These are phyloP conservation scores for Cepaea hortensis DNA, from an alignment of 2,888 invertebrate genomes.

Conservation along the genomic window DNA sequence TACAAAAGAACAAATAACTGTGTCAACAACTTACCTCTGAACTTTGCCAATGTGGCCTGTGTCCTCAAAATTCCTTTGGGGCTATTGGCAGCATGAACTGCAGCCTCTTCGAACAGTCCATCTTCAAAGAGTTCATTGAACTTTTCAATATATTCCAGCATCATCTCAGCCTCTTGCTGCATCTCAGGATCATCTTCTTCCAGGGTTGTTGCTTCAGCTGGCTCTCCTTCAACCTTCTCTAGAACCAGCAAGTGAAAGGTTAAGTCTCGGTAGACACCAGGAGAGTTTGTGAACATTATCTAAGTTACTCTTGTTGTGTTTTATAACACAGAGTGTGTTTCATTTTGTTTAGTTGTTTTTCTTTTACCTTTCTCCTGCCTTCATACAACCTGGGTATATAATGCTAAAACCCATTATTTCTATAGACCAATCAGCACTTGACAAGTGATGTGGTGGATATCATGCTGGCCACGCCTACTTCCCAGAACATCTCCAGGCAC, in stretches of 20 bases:
- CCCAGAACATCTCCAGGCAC: no score
- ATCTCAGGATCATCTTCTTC: conserved; percentile 75
- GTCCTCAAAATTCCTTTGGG: conserved; percentile 75
- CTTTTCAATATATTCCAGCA: conserved; percentile 76
- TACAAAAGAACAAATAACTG: no score
- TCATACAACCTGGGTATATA: no score
- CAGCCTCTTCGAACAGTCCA: conserved; percentile 73
- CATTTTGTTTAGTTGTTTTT: no score
- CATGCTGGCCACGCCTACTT: no score
- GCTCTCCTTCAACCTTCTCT: conserved; percentile 48
- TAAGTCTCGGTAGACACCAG: not conserved
- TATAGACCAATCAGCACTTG: no score
- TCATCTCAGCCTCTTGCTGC: conserved; percentile 75
- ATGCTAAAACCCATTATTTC: no score
- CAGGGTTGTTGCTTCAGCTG: conserved; percentile 58
- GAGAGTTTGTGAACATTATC: not conserved
- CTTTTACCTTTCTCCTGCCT: no score
- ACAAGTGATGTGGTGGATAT: no score
- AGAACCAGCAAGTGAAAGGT: not conserved
- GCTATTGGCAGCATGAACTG: conserved; percentile 76
- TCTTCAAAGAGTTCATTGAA: conserved; percentile 76
- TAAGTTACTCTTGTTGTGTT: no score
- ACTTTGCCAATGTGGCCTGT: conserved; percentile 73
- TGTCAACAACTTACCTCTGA: conserved; percentile 66
- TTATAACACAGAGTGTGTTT: no score